A percentile compares a stretch with the other conserved stretches of the same genome.
These are phyloP conservation scores for Pelecanus crispus DNA, from an alignment of 2,113 vertebrate genomes.

Conservation along the genomic window DNA sequence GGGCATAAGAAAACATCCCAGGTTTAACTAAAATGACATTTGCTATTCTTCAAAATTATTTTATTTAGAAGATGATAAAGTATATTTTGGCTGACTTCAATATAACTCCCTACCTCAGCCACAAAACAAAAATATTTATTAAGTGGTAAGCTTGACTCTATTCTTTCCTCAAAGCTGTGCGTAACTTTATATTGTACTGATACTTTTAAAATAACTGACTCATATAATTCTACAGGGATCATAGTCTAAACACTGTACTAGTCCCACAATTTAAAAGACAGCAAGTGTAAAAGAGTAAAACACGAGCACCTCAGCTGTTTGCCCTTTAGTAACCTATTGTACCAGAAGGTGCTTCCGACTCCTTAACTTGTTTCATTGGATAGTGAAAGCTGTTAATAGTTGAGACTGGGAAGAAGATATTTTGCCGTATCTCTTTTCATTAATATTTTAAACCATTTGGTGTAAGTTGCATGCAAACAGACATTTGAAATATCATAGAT, in stretches of 20 bases:
- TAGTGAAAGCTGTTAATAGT: background rate
- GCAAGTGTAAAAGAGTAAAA: background rate
- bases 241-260: background rate
- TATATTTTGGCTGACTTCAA: background rate
- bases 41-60: background rate
- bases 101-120: background rate
- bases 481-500: background rate
- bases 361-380: background rate
- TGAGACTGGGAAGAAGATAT: conserved; percentile 28
- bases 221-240: background rate
- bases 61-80: background rate
- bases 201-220: background rate
- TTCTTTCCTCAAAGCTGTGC: background rate
- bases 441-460: conserved; percentile 32
- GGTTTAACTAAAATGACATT: background rate
- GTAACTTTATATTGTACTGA: background rate
- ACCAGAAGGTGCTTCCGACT: background rate
- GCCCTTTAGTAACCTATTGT: background rate
- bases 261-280: background rate
- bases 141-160: background rate
- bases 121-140: background rate
- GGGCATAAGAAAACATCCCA: background rate
- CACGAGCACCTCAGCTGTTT: background rate
- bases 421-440: background rate
- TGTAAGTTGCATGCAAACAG: background rate